A percentile compares a stretch with the other conserved stretches of the same genome.
These are phyloP conservation scores for Hybognathus amarus DNA, from an alignment of 2,797 vertebrate genomes.

Conservation along the genomic window DNA sequence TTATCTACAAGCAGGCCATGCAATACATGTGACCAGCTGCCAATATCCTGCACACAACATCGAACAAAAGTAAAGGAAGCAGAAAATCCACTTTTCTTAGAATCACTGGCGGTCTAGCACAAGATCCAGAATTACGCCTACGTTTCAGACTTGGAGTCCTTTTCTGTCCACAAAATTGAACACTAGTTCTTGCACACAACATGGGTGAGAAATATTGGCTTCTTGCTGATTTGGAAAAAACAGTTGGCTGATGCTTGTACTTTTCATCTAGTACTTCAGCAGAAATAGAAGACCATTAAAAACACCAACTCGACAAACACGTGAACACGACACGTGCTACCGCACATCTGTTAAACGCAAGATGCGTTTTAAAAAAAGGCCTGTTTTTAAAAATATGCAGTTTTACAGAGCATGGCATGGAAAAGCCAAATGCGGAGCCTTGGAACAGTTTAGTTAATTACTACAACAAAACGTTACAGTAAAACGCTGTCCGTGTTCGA, in stretches of 20 bases:
- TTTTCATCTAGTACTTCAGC: constrained; percentile 62
- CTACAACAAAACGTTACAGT: constrained; percentile 60
- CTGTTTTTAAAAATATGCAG: constrained; percentile 71
- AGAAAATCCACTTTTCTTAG: constrained; percentile 58
- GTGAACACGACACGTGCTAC: constrained; percentile 64
- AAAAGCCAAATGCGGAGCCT: constrained; percentile 65
- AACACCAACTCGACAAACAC: constrained; percentile 62
- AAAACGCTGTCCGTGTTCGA: constrained; percentile 62
- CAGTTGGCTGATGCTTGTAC: constrained; percentile 61
- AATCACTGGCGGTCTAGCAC: constrained; percentile 65
- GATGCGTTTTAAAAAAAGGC: constrained; percentile 18
- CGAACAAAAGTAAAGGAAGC: constrained; percentile 37
- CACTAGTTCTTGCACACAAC: constrained; percentile 59
- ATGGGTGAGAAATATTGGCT: constrained; percentile 66
- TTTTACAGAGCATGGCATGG: constrained; percentile 68
- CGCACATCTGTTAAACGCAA: constrained; percentile 61
- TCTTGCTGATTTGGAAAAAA: constrained; percentile 64
- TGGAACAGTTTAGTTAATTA: constrained; percentile 67
- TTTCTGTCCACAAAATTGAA: constrained; percentile 63
- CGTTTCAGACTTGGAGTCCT: constrained; percentile 62
- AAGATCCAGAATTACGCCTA: constrained; percentile 58
- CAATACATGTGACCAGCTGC: constrained; percentile 62
- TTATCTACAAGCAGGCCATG: constrained; percentile 70
- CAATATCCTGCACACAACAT: constrained; percentile 45
- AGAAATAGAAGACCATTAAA: constrained; percentile 56